These are phyloP conservation scores for Parnassius apollo DNA, from an alignment of 2,888 invertebrate species.

Conservation along the genomic window DNA sequence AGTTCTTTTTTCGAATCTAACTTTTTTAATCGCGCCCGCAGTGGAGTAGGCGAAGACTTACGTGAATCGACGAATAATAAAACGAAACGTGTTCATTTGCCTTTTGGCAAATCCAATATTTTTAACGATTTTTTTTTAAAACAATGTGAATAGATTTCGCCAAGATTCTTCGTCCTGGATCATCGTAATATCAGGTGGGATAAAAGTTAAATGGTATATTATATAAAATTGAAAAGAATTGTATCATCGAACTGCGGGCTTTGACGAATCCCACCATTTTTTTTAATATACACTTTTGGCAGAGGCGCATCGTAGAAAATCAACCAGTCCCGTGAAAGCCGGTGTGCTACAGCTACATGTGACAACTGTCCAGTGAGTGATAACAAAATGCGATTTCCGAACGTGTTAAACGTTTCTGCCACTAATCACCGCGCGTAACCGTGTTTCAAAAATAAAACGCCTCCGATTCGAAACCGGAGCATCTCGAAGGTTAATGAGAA, in stretches of 20 bases:
- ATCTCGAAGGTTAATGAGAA: conserved; percentile 78
- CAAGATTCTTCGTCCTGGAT: conserved; percentile 7
- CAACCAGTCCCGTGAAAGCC: background rate
- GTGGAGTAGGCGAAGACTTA: conserved; percentile 19
- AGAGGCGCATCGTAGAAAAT: background rate
- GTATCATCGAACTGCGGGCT: background rate
- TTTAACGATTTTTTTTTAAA: conserved; percentile 2
- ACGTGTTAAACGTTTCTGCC: conserved; percentile 48
- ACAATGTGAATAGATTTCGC: conserved; percentile 14
- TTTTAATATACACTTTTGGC: background rate
- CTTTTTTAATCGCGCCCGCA: conserved; percentile 31
- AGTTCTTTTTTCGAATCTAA: conserved; percentile 31
- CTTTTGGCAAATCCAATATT: conserved; percentile 11
- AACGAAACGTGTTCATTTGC: conserved; percentile 25
- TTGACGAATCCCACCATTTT: conserved; percentile 17
- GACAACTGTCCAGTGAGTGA: conserved; percentile 44
- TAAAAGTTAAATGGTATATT: conserved; percentile 4
- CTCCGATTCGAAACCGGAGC: conserved; percentile 76
- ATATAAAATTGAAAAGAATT: conserved; percentile 3
- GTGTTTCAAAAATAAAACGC: conserved; percentile 78
- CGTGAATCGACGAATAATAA: conserved; percentile 27
- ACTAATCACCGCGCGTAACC: conserved; percentile 65
- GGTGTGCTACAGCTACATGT: conserved; percentile 3
- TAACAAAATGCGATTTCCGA: conserved; percentile 39
- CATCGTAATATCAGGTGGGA: conserved; percentile 23